These are phyloP conservation scores for Orthosia cruda DNA, from an alignment of 2,888 invertebrate species.

Conservation along the genomic window DNA sequence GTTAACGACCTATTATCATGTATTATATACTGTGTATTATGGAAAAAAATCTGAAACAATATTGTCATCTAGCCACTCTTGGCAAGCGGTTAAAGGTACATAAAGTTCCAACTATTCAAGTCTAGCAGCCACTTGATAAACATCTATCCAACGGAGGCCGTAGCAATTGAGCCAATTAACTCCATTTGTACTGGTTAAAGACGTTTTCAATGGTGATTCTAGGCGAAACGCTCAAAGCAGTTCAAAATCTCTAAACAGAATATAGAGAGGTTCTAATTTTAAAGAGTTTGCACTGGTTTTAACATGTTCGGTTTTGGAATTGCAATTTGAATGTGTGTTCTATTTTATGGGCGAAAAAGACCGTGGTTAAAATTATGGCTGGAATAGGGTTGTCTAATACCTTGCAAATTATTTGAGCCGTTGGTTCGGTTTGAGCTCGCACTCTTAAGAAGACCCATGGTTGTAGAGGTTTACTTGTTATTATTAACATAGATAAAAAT, in stretches of 20 bases:
- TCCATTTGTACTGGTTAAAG: conserved; percentile 26
- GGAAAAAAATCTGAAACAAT: not conserved
- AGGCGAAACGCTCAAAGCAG: conserved; percentile 18
- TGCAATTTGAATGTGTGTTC: not conserved
- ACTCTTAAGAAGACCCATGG: too few species aligned
- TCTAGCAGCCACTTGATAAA: conserved; percentile 28
- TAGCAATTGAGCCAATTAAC: conserved; percentile 47
- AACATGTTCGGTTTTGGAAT: not conserved
- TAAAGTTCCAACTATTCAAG: conserved; percentile 12
- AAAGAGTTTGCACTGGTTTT: not conserved
- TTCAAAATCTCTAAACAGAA: not conserved
- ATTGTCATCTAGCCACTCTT: not conserved
- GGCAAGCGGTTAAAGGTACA: not conserved
- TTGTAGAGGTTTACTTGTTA: too few species aligned
- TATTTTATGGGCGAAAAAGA: not conserved
- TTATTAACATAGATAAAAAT: too few species aligned
- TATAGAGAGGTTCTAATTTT: not conserved
- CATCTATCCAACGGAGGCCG: conserved; percentile 30
- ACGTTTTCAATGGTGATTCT: conserved; percentile 11
- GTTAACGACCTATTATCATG: too few species aligned
- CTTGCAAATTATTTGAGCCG: too few species aligned
- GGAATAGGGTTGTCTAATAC: too few species aligned
- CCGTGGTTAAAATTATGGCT: not conserved
- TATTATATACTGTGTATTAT: too few species aligned
- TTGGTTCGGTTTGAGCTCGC: too few species aligned